Evolutionary conservation across 2,113 vertebrate genomes (phyloP).

Genomic region (Hoplias malabaricus): DNA sequence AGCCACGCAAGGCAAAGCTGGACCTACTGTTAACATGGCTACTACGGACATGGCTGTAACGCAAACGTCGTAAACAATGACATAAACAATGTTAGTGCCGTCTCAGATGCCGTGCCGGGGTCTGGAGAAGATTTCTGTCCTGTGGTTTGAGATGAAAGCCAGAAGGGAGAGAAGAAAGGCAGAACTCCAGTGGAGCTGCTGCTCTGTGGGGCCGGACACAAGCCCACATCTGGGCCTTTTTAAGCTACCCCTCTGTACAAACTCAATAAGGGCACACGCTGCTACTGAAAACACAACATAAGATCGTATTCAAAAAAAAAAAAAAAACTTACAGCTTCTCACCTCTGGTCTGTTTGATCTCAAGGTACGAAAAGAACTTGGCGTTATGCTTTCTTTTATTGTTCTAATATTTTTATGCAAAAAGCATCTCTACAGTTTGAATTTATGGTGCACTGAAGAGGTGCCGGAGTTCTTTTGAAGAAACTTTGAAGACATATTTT

Average conservation of each 20-base stretch:
- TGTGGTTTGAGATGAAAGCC: conserved; percentile 49
- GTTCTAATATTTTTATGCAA: background rate
- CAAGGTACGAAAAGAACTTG: background rate
- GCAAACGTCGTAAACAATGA: conserved; percentile 1
- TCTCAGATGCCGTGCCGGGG: conserved; percentile 20
- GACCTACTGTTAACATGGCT: conserved; percentile 18
- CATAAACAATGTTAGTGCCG: conserved; percentile 21
- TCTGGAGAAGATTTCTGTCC: conserved; percentile 48
- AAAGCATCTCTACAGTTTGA: background rate
- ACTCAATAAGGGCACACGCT: conserved; percentile 29
- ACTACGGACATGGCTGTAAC: background rate
- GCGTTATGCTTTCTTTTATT: background rate
- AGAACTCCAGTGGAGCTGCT: conserved; percentile 35
- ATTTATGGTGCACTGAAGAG: background rate
- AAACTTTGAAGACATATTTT: too few species aligned
- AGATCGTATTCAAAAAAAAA: conserved; percentile 5
- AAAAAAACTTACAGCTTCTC: background rate
- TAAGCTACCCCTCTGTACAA: conserved; percentile 39
- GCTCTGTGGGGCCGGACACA: conserved; percentile 23
- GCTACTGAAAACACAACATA: conserved; percentile 37
- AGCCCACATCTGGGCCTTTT: conserved; percentile 49
- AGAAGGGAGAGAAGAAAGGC: conserved; percentile 28
- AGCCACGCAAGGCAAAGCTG: background rate
- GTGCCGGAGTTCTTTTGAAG: too few species aligned
- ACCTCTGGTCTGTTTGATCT: background rate